phyloP scores from a whole-genome alignment of 2,888 invertebrate genomes.

The Thymelicus sylvestris region DNA sequence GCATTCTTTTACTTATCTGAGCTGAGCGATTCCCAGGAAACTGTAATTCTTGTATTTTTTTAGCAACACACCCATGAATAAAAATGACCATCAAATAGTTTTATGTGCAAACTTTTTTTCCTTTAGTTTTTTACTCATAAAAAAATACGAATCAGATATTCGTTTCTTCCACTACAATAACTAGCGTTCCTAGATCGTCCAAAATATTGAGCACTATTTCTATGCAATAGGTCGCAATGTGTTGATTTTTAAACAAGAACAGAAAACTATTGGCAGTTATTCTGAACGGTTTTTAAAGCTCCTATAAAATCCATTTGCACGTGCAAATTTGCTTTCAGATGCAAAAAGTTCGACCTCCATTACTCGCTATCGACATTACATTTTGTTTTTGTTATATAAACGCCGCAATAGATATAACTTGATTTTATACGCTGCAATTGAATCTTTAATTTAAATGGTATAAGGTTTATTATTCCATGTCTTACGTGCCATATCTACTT shows the following conservation, averaged over 20 bases:
- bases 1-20: too few relatives aligned
- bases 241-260: conserved; percentile 22
- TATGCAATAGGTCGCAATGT: conserved; percentile 11
- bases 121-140: background rate
- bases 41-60: too few relatives aligned
- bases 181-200: background rate
- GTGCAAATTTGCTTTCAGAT: conserved; percentile 32
- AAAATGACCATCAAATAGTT: too few relatives aligned
- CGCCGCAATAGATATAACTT: background rate
- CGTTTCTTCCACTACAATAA: background rate
- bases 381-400: conserved; percentile 11
- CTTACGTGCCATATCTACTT: too few relatives aligned
- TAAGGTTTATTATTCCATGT: too few relatives aligned
- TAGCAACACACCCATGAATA: too few relatives aligned
- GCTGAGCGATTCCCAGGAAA: too few relatives aligned
- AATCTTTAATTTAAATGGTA: background rate
- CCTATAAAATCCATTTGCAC: conserved; percentile 30
- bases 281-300: conserved; percentile 26
- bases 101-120: background rate
- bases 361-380: conserved; percentile 1
- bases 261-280: conserved; percentile 28
- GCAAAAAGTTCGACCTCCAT: conserved; percentile 15
- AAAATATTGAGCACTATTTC: conserved; percentile 3
- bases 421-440: background rate
- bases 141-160: background rate